Conservation (phyloP, 92 coral and sea anemone genomes). For the Phymanthus crucifer region DNA sequence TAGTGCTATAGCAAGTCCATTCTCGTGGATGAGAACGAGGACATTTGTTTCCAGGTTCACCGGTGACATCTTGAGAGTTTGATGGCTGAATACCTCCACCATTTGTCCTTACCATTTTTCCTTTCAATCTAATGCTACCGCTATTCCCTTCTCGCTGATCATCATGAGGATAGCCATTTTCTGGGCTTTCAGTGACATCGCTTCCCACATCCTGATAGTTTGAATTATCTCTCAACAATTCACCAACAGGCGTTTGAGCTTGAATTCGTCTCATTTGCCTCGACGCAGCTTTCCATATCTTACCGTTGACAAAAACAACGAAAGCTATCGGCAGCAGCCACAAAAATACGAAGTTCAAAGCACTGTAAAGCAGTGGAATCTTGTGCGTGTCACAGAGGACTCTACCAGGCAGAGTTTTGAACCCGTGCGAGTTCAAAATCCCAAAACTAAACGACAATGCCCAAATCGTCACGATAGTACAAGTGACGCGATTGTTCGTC, state of each 20-base stretch:
- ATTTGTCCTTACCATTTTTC: too few species aligned
- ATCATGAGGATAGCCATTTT: background rate
- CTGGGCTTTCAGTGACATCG: background rate
- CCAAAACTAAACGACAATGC: conserved; percentile 9
- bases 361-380: background rate
- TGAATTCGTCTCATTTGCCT: conserved; percentile 20
- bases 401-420: conserved; percentile 17
- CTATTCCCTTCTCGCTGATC: background rate
- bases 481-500: conserved; percentile 4
- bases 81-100: too few species aligned
- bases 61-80: too few species aligned
- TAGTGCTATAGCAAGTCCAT: too few species aligned
- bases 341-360: conserved; percentile 7
- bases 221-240: too few species aligned
- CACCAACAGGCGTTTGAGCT: background rate
- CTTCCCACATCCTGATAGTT: background rate
- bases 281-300: conserved; percentile 17
- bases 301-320: conserved; percentile 24
- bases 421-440: background rate
- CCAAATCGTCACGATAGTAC: conserved; percentile 15
- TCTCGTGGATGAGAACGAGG: too few species aligned
- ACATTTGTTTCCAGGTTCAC: too few species aligned
- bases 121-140: too few species aligned
- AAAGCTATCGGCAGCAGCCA: conserved; percentile 9
- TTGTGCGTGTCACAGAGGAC: conserved; percentile 23